Percentiles rank a stretch among this genome's conserved stretches.
Evolutionary conservation across 2,888 invertebrate genomes (phyloP).

Genomic region (Pteria penguin): DNA sequence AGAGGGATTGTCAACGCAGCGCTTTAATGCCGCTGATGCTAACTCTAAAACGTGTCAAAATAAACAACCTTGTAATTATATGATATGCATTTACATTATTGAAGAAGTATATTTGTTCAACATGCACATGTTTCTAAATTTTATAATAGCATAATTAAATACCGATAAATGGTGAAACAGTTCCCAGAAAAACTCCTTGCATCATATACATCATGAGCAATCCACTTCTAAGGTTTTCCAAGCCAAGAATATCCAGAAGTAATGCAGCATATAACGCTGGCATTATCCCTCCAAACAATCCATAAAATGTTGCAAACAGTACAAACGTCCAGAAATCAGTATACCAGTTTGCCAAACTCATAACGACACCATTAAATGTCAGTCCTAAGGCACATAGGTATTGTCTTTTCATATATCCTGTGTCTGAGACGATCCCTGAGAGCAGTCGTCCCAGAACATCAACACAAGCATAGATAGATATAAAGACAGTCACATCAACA

Average conservation of each 20-base stretch:
- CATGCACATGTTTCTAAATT: no score
- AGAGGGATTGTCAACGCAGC: no score
- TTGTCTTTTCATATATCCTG: conserved; percentile 9
- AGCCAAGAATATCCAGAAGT: conserved; percentile 92
- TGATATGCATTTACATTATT: no score
- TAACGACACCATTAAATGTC: neutral
- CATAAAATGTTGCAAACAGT: conserved; percentile 10
- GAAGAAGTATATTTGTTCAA: no score
- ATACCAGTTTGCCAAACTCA: conserved; percentile 15
- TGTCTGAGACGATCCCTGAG: conserved; percentile 29
- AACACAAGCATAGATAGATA: conserved; percentile 9
- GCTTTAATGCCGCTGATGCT: no score
- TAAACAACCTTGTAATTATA: no score
- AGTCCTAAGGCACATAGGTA: conserved; percentile 16
- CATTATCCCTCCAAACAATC: conserved; percentile 85
- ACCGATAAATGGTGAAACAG: conserved; percentile 37
- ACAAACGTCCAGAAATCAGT: conserved; percentile 27
- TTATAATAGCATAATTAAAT: neutral
- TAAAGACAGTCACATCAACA: neutral
- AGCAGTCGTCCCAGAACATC: conserved; percentile 29
- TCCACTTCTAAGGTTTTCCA: conserved; percentile 94
- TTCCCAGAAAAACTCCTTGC: conserved; percentile 84
- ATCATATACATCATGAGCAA: conserved; percentile 94
- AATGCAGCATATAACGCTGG: conserved; percentile 96
- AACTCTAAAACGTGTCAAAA: no score